Base-by-base conservation (phyloP, 2,113 vertebrate species). In the Psettodes erumei region DNA sequence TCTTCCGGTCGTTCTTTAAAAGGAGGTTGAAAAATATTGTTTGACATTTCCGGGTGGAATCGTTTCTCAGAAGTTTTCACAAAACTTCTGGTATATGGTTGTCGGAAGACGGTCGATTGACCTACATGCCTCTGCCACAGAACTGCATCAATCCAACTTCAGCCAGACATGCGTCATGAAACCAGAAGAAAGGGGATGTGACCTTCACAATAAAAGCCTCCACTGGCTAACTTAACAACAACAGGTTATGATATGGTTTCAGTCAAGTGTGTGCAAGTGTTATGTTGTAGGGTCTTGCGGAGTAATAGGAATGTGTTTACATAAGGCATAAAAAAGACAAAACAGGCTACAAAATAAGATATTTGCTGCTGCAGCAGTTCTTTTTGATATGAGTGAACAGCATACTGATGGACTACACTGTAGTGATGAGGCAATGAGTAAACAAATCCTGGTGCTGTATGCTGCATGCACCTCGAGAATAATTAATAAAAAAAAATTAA, bases 1-100 rank as follows among this genome's bases (percentile, higher is more conserved):
- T n/a, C n/a, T n/a, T 40, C 5, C 5, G 3, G 3, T 6, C 6
- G 50, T 33, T 42, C 18, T 25, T 18, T 5, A 32, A 1, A 5
- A 43, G 18, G 8, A 21, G 30, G 83, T 45, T 48, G 4, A 43
- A 25, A 58, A 75, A 83, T 51, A 43, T 82, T 58, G 33, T 77
- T 47, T 21, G n/a, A 21, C 12, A 40, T 89, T 91, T 91, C 86
- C 85, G 73, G 78, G 75, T 87, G 77, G 86, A 88, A 88, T 85
- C 71, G 84, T 65, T 19, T 70, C 63, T 61, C 35, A 51, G 33
- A 74, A 74, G 40, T 78, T 90, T 55, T 21, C n/a, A n/a, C n/a
- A n/a, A 25, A 38, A 28, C 35, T 23, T 59, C 66, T 23, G 28
- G 35, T 53, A n/a, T 66, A 25, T 30, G 40, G 19, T n/a, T 51